Conservation (phyloP, 2,113 vertebrate species). For the Erythrocercus mccallii region DNA sequence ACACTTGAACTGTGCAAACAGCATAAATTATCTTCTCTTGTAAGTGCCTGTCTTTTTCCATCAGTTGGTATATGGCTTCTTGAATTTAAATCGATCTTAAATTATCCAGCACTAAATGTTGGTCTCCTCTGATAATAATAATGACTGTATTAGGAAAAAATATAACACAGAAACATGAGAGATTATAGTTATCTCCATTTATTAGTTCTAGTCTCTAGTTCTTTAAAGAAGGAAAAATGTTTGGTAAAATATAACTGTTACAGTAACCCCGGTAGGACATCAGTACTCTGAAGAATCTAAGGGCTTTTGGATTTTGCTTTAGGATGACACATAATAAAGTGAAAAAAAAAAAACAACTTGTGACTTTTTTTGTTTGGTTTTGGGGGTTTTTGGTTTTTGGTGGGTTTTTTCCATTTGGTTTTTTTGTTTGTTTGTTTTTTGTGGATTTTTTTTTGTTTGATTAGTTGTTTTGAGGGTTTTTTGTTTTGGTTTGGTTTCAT, state of each 20-base stretch:
- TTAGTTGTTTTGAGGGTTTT: too few relatives aligned
- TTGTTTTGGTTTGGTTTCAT: too few relatives aligned
- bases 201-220: neutral
- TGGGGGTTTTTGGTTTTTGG: too few relatives aligned
- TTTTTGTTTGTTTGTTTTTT: too few relatives aligned
- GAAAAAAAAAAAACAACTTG: fast-evolving
- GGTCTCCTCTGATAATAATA: neutral
- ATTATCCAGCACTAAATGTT: neutral
- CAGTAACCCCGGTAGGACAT: neutral
- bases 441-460: too few relatives aligned
- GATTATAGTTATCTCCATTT: neutral
- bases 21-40: neutral
- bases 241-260: neutral
- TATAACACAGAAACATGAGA: neutral
- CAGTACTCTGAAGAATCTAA: neutral
- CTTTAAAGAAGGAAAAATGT: neutral
- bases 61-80: neutral
- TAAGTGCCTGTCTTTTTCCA: neutral
- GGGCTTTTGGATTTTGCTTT: neutral
- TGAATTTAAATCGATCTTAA: neutral
- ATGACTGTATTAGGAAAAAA: neutral
- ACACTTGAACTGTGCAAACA: neutral
- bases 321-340: neutral
- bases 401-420: too few relatives aligned
- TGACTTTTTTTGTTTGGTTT: neutral